Conservation (phyloP, 2,797 vertebrate genomes). For the Rhodeus uyekii region DNA sequence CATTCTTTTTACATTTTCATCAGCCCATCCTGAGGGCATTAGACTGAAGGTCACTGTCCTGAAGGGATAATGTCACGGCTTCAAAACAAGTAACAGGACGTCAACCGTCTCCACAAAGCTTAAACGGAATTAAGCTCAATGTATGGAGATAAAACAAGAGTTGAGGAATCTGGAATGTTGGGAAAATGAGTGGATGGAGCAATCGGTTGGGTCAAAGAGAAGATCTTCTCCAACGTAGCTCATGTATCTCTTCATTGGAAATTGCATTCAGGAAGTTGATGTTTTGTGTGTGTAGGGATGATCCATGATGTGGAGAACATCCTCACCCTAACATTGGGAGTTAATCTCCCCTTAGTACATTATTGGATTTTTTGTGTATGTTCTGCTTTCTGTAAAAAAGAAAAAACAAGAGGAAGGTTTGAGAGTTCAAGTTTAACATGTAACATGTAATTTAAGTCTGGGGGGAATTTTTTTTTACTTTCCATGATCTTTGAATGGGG, state of each 20-base stretch:
- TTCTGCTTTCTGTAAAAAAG: slow-evolving; percentile 36
- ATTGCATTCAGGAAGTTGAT: slow-evolving; percentile 4
- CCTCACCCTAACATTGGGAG: not conserved
- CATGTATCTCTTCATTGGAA: not conserved
- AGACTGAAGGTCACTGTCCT: slow-evolving; percentile 21
- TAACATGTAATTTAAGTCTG: too few relatives aligned
- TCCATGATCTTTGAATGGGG: not conserved
- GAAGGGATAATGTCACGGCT: not conserved
- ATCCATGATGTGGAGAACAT: not conserved
- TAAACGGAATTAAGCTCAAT: slow-evolving; percentile 8
- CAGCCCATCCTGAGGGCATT: not conserved
- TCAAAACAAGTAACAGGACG: slow-evolving; percentile 8
- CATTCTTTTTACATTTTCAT: not conserved
- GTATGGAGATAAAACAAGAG: slow-evolving; percentile 13
- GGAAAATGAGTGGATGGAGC: not conserved
- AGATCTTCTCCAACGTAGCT: not conserved
- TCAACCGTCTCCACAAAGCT: not conserved
- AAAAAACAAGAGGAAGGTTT: slow-evolving; percentile 2
- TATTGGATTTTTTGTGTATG: slow-evolving; percentile 36
- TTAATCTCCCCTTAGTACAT: slow-evolving; percentile 14
- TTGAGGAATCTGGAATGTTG: slow-evolving; percentile 17
- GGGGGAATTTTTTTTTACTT: too few relatives aligned
- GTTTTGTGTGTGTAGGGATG: not conserved
- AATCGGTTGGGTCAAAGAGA: not conserved
- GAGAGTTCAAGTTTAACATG: not conserved